Conservation (phyloP, 2,888 invertebrate genomes). For the Hedya salicella region DNA sequence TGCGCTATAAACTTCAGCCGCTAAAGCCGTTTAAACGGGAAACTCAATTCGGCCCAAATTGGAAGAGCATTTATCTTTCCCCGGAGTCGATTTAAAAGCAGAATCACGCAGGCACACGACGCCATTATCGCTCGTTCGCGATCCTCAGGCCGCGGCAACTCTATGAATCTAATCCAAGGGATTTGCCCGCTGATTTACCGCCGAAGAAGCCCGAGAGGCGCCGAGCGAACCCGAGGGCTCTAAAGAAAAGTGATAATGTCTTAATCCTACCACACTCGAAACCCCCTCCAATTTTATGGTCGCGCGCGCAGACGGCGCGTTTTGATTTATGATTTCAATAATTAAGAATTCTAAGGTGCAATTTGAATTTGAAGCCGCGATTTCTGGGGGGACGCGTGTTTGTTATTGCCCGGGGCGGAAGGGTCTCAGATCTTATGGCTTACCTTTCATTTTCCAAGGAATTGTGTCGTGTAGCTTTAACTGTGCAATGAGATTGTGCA, state of each 20-base stretch:
- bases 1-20: slow-evolving; percentile 68
- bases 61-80: slow-evolving; percentile 80
- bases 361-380: slow-evolving; percentile 81
- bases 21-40: slow-evolving; percentile 74
- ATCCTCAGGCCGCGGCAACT: slow-evolving; percentile 83
- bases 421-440: slow-evolving; percentile 71
- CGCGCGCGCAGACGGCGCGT: slow-evolving; percentile 82
- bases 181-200: slow-evolving; percentile 85
- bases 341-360: slow-evolving; percentile 85
- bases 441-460: slow-evolving; percentile 74
- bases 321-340: slow-evolving; percentile 86
- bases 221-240: slow-evolving; percentile 71
- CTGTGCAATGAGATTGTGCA: slow-evolving; percentile 39
- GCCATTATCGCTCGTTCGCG: slow-evolving; percentile 79
- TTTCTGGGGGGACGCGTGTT: slow-evolving; percentile 79
- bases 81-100: slow-evolving; percentile 83
- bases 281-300: slow-evolving; percentile 79
- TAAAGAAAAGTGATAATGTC: slow-evolving; percentile 89
- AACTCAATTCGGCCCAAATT: slow-evolving; percentile 75
- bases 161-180: slow-evolving; percentile 85
- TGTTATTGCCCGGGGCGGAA: slow-evolving; percentile 79
- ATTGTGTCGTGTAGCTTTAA: slow-evolving; percentile 58
- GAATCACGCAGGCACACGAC: slow-evolving; percentile 82
- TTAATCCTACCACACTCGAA: slow-evolving; percentile 86
- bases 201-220: slow-evolving; percentile 49